phyloP scores from a whole-genome alignment of 2,888 invertebrate species.

The Caenorhabditis afra region DNA sequence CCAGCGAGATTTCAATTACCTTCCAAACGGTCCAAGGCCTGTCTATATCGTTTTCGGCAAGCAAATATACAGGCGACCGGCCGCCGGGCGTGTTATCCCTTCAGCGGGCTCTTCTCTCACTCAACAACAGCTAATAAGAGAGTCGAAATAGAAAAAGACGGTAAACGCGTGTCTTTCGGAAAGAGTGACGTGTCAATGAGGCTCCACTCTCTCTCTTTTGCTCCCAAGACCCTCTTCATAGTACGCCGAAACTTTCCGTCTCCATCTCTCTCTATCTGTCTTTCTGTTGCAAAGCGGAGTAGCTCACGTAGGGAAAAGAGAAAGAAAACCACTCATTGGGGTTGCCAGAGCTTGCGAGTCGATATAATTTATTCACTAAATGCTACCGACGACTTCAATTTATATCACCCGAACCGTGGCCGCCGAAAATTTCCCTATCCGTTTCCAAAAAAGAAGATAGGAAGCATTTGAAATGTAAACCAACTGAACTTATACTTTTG shows the following conservation, averaged over 20 bases:
- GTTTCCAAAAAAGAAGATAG: slow-evolving; percentile 17
- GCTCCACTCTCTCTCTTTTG: background rate
- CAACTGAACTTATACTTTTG: slow-evolving; percentile 39
- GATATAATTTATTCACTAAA: slow-evolving; percentile 21
- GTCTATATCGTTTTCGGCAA: slow-evolving; percentile 57
- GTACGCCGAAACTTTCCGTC: slow-evolving; percentile 17
- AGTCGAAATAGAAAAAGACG: slow-evolving; percentile 26
- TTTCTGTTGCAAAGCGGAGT: slow-evolving; percentile 18
- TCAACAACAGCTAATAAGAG: slow-evolving; percentile 49
- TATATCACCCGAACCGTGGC: slow-evolving; percentile 6
- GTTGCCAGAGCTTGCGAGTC: background rate
- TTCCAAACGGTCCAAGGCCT: slow-evolving; percentile 7
- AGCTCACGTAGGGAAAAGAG: slow-evolving; percentile 13
- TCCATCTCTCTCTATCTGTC: background rate
- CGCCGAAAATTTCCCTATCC: too few species aligned
- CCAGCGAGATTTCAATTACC: slow-evolving; percentile 41
- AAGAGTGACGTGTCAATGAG: slow-evolving; percentile 37
- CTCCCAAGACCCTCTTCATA: slow-evolving; percentile 28
- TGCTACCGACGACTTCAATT: slow-evolving; percentile 11
- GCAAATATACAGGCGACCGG: slow-evolving; percentile 40
- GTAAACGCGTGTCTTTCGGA: slow-evolving; percentile 38
- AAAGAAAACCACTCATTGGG: slow-evolving; percentile 8
- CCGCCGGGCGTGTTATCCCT: slow-evolving; percentile 40
- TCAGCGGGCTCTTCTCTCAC: slow-evolving; percentile 29
- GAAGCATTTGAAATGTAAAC: slow-evolving; percentile 29